Conservation (phyloP, 2,113 vertebrate genomes). For the Cryptoleucopteryx plumbea region DNA sequence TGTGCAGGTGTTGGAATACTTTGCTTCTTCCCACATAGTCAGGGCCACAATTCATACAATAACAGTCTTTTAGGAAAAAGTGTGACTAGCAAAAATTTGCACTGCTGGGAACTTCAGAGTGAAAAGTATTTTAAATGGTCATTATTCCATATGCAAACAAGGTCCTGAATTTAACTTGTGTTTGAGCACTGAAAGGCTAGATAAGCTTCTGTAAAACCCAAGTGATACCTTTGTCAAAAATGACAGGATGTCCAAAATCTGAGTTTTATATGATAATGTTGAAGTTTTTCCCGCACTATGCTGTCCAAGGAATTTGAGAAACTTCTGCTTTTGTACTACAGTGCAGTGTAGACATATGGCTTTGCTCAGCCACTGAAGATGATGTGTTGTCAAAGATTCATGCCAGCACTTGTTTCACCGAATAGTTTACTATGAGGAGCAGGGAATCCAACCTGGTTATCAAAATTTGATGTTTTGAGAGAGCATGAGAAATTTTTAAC, state of each 20-base stretch:
- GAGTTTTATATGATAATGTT: neutral
- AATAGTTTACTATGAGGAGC: neutral
- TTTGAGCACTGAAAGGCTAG: neutral
- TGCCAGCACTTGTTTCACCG: neutral
- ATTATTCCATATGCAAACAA: neutral
- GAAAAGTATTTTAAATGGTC: neutral
- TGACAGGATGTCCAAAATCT: neutral
- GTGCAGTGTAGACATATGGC: neutral
- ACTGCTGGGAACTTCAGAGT: neutral
- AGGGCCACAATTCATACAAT: neutral
- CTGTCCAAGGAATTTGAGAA: neutral
- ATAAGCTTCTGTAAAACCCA: neutral
- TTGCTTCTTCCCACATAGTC: neutral
- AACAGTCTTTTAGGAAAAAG: neutral
- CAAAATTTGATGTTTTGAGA: conserved; percentile 34
- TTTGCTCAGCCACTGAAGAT: neutral
- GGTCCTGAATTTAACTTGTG: neutral
- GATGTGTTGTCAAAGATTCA: neutral
- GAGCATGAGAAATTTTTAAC: conserved; percentile 11
- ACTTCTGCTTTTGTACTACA: neutral
- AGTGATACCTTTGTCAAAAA: neutral
- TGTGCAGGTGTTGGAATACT: neutral
- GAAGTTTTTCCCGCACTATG: neutral
- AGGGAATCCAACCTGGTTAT: conserved; percentile 29
- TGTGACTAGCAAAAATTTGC: neutral